Evolutionary conservation across 2,113 vertebrate genomes (phyloP).

Genomic region (Conger conger): DNA sequence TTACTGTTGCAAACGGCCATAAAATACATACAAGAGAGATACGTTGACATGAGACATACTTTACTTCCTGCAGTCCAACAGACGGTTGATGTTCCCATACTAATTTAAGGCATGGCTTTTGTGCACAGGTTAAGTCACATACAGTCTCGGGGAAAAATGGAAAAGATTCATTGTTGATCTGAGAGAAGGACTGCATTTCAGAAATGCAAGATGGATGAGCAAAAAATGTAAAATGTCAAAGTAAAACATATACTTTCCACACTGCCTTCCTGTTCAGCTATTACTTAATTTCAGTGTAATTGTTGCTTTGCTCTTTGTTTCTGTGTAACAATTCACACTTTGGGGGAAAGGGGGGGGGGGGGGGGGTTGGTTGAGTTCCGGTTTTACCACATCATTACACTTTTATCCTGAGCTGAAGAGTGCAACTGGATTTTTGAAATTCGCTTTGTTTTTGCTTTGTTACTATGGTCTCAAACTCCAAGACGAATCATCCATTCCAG

Average conservation of each 20-base stretch:
- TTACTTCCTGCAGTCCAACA: neutral
- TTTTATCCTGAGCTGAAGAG: neutral
- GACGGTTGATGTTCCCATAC: neutral
- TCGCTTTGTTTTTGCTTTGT: neutral
- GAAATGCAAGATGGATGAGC: neutral
- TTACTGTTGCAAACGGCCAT: neutral
- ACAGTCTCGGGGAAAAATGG: neutral
- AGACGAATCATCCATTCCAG: neutral
- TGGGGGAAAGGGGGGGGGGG: neutral
- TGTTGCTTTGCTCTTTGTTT: conserved; percentile 8
- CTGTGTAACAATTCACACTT: neutral
- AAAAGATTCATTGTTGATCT: conserved; percentile 6
- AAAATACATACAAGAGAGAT: neutral
- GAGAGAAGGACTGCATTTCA: neutral
- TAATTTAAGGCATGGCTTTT: conserved; percentile 32
- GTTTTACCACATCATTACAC: neutral
- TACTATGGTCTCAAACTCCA: neutral
- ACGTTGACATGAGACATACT: neutral
- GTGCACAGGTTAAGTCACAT: conserved; percentile 28
- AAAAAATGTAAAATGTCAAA: neutral
- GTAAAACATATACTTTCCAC: neutral
- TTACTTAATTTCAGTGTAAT: neutral
- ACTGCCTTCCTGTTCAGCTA: neutral
- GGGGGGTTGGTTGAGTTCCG: neutral
- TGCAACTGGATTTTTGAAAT: neutral